Evolutionary conservation across 2,797 vertebrate genomes (phyloP).

Genomic region (Lagodon rhomboides): DNA sequence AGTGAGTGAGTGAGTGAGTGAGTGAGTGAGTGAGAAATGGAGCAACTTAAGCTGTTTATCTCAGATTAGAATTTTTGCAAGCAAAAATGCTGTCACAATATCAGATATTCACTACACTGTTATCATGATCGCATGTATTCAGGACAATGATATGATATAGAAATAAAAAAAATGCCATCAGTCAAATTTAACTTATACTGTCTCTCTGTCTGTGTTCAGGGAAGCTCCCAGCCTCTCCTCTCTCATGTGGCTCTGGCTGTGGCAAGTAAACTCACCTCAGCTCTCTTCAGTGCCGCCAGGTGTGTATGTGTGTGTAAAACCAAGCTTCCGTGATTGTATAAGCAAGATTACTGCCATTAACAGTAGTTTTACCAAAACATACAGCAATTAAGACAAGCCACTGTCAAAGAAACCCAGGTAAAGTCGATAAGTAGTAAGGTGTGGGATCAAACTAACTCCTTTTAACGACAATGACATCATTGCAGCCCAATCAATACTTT

Average conservation of each 20-base stretch:
- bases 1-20: conserved; percentile 76
- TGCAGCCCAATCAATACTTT: conserved; percentile 17
- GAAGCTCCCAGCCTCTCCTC: conserved; percentile 94
- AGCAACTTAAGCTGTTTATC: not conserved
- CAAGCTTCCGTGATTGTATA: not conserved
- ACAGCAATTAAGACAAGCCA: not conserved
- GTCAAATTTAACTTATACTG: not conserved
- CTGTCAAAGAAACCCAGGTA: not conserved
- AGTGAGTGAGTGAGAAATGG: not conserved
- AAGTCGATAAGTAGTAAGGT: not conserved
- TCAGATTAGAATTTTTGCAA: not conserved
- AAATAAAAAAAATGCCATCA: too few relatives aligned
- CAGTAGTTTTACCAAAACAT: not conserved
- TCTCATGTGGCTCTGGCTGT: conserved; percentile 98
- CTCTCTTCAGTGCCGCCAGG: conserved; percentile 98
- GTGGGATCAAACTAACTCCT: not conserved
- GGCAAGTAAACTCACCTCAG: conserved; percentile 98
- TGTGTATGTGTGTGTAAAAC: conserved; percentile 58
- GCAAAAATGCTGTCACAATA: too few relatives aligned
- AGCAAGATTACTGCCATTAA: not conserved
- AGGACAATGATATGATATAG: too few relatives aligned
- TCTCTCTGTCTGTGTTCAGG: conserved; percentile 80
- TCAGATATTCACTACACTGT: too few relatives aligned
- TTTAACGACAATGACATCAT: too few relatives aligned
- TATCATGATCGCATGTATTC: too few relatives aligned